These are phyloP conservation scores for Beroe ovata DNA, from an alignment of 37 sponge, comb jelly and placozoan species.

Conservation along the genomic window DNA sequence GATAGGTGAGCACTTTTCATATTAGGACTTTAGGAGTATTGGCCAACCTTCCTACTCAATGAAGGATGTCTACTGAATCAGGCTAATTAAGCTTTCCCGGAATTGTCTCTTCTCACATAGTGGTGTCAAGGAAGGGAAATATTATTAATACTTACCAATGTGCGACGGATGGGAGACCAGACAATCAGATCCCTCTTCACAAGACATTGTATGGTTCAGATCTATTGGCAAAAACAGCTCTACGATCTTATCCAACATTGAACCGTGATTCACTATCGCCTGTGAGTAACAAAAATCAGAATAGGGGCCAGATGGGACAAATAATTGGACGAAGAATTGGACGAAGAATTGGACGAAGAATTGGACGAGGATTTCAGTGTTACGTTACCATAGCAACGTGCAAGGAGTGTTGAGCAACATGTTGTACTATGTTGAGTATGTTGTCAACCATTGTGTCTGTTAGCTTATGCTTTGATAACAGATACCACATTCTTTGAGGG, in stretches of 20 bases:
- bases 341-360: too few relatives aligned
- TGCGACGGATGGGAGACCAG: not conserved
- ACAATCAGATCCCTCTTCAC: not conserved
- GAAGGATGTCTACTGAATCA: too few relatives aligned
- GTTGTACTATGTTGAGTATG: constrained; percentile 13
- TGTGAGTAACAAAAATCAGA: too few relatives aligned
- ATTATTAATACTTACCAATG: not conserved
- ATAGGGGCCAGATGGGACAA: too few relatives aligned
- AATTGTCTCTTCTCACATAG: too few relatives aligned
- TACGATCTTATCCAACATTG: constrained; percentile 21
- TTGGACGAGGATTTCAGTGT: too few relatives aligned
- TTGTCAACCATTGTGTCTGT: constrained; percentile 37
- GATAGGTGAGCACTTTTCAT: too few relatives aligned
- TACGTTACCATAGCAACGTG: constrained; percentile 39
- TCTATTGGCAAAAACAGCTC: constrained; percentile 25
- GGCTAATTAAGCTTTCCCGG: too few relatives aligned
- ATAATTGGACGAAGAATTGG: too few relatives aligned
- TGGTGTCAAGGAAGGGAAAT: too few relatives aligned
- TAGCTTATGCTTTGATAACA: constrained; percentile 21
- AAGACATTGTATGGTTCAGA: not conserved
- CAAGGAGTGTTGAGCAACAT: constrained; percentile 30
- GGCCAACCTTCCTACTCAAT: too few relatives aligned
- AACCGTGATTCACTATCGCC: constrained; percentile 18
- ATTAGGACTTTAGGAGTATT: too few relatives aligned
- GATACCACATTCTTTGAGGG: constrained; percentile 61